Percentiles rank a stretch among this genome's conserved stretches.
Evolutionary conservation across 2,888 invertebrate species (phyloP).

Genomic region (Torymus tubicola): DNA sequence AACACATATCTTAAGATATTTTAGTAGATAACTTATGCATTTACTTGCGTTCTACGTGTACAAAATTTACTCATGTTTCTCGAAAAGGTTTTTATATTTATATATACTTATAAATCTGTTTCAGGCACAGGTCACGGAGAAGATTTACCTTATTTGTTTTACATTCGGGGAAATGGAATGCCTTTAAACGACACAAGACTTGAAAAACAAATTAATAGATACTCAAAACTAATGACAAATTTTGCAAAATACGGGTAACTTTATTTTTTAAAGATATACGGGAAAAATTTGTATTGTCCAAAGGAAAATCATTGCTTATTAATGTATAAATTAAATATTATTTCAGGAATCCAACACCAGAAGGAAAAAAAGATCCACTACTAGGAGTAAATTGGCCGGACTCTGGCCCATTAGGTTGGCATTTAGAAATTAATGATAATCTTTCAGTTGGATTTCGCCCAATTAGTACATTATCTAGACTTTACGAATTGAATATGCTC

Average conservation of each 20-base stretch:
- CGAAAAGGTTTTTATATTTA: not conserved
- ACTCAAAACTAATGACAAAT: conserved; percentile 30
- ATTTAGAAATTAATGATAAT: conserved; percentile 24
- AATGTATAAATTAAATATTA: not conserved
- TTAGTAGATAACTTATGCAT: no score
- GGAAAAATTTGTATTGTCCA: not conserved
- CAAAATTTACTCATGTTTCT: not conserved
- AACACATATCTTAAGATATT: no score
- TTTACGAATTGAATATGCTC: not conserved
- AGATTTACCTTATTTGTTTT: conserved; percentile 39
- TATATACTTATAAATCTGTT: not conserved
- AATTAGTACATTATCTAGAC: not conserved
- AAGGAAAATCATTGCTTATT: not conserved
- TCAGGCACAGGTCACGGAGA: conserved; percentile 43
- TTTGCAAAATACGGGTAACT: conserved; percentile 48
- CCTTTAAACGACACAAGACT: not conserved
- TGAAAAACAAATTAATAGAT: not conserved
- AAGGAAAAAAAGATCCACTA: not conserved
- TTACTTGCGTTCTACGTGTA: not conserved
- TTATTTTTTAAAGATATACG: not conserved
- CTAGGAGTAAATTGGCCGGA: conserved; percentile 19
- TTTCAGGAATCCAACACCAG: conserved; percentile 42
- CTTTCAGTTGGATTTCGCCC: conserved; percentile 24
- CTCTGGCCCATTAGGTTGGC: conserved; percentile 11
- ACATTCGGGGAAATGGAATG: not conserved